Evolutionary conservation across 37 sponge, comb jelly and placozoan species (phyloP).

Genomic region (Crambe crambe): DNA sequence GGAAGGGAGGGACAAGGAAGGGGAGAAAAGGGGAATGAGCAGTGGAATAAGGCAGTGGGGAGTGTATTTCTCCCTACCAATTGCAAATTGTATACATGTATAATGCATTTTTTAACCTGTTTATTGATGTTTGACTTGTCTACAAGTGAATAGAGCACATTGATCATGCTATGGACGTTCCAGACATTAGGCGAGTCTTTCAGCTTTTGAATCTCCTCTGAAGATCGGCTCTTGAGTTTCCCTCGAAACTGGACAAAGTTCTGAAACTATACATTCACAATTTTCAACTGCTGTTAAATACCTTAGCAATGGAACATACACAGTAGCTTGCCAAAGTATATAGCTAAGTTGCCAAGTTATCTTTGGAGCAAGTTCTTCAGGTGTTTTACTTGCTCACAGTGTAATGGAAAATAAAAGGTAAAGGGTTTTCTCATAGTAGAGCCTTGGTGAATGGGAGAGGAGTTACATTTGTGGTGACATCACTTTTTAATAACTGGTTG

Average conservation of each 20-base stretch:
- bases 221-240: constrained; percentile 70
- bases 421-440: too few species aligned
- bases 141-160: constrained; percentile 92
- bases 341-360: too few species aligned
- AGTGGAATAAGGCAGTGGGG: neutral
- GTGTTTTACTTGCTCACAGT: too few species aligned
- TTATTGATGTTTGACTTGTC: constrained; percentile 92
- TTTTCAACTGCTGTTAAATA: neutral
- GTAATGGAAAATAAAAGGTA: too few species aligned
- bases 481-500: too few species aligned
- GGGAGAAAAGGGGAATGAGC: neutral
- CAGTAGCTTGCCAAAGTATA: too few species aligned
- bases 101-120: constrained; percentile 48
- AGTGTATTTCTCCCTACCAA: neutral
- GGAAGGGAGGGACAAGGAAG: neutral
- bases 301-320: neutral
- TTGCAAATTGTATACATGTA: neutral
- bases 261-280: constrained; percentile 60
- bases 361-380: too few species aligned
- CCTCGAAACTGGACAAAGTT: constrained; percentile 81
- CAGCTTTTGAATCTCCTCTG: constrained; percentile 74
- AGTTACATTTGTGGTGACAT: too few species aligned
- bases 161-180: constrained; percentile 94
- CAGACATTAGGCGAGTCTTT: constrained; percentile 71
- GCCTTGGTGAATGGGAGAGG: too few species aligned